Conservation (phyloP, 2,797 vertebrate species). For the Hirundo rustica region DNA sequence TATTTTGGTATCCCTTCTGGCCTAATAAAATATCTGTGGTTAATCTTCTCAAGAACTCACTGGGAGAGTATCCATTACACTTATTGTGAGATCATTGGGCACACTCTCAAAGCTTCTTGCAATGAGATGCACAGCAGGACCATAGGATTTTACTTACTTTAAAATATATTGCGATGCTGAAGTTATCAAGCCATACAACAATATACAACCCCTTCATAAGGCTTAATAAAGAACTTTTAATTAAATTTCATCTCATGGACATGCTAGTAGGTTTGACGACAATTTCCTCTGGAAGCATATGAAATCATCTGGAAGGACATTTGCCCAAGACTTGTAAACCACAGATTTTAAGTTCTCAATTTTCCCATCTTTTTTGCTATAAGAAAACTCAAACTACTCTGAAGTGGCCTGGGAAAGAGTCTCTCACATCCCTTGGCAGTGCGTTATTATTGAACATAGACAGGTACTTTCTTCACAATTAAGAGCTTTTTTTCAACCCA, state of each 20-base stretch:
- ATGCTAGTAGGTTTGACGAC: neutral
- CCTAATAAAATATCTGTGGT: neutral
- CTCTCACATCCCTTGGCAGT: neutral
- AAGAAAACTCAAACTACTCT: neutral
- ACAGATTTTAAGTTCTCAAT: neutral
- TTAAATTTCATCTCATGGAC: neutral
- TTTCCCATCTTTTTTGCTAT: neutral
- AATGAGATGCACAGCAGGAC: neutral
- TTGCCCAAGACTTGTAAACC: neutral
- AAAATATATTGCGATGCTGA: neutral
- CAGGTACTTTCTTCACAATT: neutral
- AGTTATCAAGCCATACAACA: neutral
- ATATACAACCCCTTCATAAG: neutral
- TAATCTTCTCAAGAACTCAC: neutral
- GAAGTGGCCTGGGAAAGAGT: neutral
- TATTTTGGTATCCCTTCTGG: neutral
- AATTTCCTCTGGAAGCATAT: neutral
- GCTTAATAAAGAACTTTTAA: neutral
- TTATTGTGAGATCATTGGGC: neutral
- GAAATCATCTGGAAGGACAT: neutral
- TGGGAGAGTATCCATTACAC: neutral
- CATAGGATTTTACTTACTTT: neutral
- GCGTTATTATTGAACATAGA: neutral
- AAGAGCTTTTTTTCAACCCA: neutral
- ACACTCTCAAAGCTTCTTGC: neutral